Base-by-base conservation (phyloP, 2,888 invertebrate genomes). In the Leptinotarsa juncta region DNA sequence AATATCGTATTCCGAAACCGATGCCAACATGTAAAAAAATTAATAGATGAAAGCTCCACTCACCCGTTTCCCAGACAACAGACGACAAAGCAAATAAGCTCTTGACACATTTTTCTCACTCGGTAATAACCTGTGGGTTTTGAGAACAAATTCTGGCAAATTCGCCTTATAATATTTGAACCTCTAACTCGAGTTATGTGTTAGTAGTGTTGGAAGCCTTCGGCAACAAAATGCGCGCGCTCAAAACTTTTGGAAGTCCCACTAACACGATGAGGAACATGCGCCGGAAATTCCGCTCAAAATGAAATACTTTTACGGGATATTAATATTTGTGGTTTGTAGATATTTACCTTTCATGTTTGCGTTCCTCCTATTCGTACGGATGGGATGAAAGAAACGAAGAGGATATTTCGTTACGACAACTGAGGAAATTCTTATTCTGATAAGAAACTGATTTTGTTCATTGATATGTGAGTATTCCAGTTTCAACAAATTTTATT, bases 201-300 rank as follows among this genome's bases (percentile, higher is more conserved):
- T 62, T 62, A 32, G 57, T 18, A 53, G 57, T 32, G 53, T 67
- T 67, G 67, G 71, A 74, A 57, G 65, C 55, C 68, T 74, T 67
- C 67, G 67, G 67, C 60, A 75, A 67, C 70, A 75, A 75, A 75
- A 67, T 75, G 75, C 75, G 75, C 75, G 75, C 75, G 75, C 72
- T 65, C 71, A 70, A 81, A 80, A 81, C 67, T 81, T 81, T 81
- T 80, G 78, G 78, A 80, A 80, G 75, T 77, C 75, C 73, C 71
- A 65, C 70, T 65, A 67, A 69, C 70, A 60, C 67, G 53, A 66
- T 53, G 7, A 42, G 48, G 77, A 73, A 77, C 79, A 78, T 76
- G 79, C 79, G 79, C 78, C 49, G 60, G 69, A 70, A 60, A 68
- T 75, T 76, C 70, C 60, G 20, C 71, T 51, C 26, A 42, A 73